Percentiles rank a stretch among this genome's conserved stretches.
Conservation (phyloP, 2,797 vertebrate species). For the Pangasius krempfi region DNA sequence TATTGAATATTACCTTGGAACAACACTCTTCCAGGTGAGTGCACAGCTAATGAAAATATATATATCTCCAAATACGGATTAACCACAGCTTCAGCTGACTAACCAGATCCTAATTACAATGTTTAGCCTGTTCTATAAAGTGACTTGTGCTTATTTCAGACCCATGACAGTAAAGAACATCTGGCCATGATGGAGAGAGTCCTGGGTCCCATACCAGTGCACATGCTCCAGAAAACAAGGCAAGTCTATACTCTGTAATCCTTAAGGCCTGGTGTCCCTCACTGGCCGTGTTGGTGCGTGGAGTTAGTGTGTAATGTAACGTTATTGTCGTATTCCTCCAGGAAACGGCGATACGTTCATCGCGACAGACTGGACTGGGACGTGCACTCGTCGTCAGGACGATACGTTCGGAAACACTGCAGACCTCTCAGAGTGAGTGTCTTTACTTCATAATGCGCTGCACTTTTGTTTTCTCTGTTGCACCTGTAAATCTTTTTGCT, state of each 20-base stretch:
- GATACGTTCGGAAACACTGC: conserved; percentile 75
- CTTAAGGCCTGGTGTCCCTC: no score
- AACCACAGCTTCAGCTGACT: not conserved
- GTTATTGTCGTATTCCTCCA: conserved; percentile 51
- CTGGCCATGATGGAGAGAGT: conserved; percentile 96
- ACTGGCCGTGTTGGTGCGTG: not conserved
- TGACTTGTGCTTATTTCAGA: conserved; percentile 67
- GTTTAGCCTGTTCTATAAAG: not conserved
- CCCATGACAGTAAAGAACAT: conserved; percentile 86
- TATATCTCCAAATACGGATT: no score
- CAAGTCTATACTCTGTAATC: conserved; percentile 36
- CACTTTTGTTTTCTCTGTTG: not conserved
- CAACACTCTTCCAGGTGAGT: conserved; percentile 82
- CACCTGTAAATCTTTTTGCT: not conserved
- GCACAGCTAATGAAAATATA: not conserved
- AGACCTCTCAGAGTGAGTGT: conserved; percentile 80
- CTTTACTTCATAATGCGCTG: not conserved
- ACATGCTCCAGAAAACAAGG: conserved; percentile 78
- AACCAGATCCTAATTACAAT: not conserved
- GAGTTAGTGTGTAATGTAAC: not conserved
- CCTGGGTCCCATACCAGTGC: conserved; percentile 80
- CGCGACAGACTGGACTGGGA: conserved; percentile 78
- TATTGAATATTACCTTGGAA: conserved; percentile 85
- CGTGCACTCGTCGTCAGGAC: conserved; percentile 73
- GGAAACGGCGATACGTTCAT: conserved; percentile 81